Base-by-base conservation (phyloP, 2,113 vertebrate genomes). In the Dissostichus mawsoni region DNA sequence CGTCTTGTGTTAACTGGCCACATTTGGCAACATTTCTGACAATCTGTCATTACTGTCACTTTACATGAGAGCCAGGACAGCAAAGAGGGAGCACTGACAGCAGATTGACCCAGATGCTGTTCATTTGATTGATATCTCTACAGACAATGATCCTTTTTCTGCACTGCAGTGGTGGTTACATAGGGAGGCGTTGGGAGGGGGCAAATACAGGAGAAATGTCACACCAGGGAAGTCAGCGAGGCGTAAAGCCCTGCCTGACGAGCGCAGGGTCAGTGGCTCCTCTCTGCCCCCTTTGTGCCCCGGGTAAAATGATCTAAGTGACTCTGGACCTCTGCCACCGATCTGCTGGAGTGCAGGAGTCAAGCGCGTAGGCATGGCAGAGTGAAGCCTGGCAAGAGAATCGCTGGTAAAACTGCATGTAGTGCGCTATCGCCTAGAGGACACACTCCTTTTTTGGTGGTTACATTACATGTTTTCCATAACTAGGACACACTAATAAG, bases 281-380 rank as follows among this genome's bases (percentile, higher is more conserved):
- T 94, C 83, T 89, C 91, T 94, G 93, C 92, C 93, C 93, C 89
- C 91, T 91, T 33, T 88, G 87, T 86, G 88, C 91, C 94, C 92
- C 92, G 92, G 94, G 94, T 95, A 94, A 95, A 96, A 96, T 92
- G 94, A 97, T 95, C 95, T 96, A 95, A 96, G 95, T 95, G 94
- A 92, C 94, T 95, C 94, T 96, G 94, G 94, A 94, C 89, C 91
- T 17, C 74, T 92, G 93, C 93, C 95, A 96, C 76, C 8, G 93
- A 94, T 91, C 87, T 16, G 93, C 83, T 91, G 91, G 85, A 89
- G 91, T 92, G 88, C 91, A 90, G 81, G 91, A 93, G 93, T 93
- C 90, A 89, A 90, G 84, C 70, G 87, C 69, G 90, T 89, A 87
- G 89, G 86, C 84, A 91, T 63, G 75, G 87, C 75, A 68, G 83